Conservation (phyloP, 2,888 invertebrate species). For the Drosophila meridionalis region DNA sequence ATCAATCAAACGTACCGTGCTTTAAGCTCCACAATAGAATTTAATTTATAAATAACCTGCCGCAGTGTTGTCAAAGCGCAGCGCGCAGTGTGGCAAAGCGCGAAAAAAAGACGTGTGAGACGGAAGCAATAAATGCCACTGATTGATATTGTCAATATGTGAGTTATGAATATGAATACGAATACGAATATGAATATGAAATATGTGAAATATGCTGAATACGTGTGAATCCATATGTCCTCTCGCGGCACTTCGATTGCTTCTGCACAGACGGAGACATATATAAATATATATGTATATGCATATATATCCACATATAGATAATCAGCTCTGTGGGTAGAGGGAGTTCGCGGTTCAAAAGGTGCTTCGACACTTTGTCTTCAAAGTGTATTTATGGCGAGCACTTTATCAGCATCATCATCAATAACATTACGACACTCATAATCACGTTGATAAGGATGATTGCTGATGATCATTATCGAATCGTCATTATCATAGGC, state of each 20-base stretch:
- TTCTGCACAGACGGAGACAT: slow-evolving; percentile 10
- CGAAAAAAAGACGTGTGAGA: slow-evolving; percentile 1
- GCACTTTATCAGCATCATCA: slow-evolving; percentile 60
- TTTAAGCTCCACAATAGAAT: background rate
- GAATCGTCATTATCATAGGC: slow-evolving; percentile 1
- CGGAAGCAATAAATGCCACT: slow-evolving; percentile 56
- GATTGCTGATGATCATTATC: slow-evolving; percentile 3
- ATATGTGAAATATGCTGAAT: slow-evolving; percentile 21
- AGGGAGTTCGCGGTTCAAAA: background rate
- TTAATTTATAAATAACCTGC: background rate
- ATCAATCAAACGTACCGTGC: background rate
- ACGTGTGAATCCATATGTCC: slow-evolving; percentile 5
- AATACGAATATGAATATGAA: slow-evolving; percentile 39
- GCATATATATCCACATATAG: background rate
- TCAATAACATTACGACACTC: slow-evolving; percentile 13
- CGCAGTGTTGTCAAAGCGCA: slow-evolving; percentile 17
- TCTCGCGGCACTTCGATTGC: slow-evolving; percentile 44
- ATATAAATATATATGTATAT: background rate
- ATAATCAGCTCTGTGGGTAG: slow-evolving; percentile 16
- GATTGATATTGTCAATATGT: slow-evolving; percentile 59
- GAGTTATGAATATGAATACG: slow-evolving; percentile 40
- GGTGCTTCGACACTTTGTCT: slow-evolving; percentile 54
- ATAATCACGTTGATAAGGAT: slow-evolving; percentile 7
- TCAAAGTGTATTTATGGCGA: slow-evolving; percentile 64
- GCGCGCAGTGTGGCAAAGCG: background rate